Base-by-base conservation (phyloP, 2,797 vertebrate genomes). In the Poeciliopsis gracilis region DNA sequence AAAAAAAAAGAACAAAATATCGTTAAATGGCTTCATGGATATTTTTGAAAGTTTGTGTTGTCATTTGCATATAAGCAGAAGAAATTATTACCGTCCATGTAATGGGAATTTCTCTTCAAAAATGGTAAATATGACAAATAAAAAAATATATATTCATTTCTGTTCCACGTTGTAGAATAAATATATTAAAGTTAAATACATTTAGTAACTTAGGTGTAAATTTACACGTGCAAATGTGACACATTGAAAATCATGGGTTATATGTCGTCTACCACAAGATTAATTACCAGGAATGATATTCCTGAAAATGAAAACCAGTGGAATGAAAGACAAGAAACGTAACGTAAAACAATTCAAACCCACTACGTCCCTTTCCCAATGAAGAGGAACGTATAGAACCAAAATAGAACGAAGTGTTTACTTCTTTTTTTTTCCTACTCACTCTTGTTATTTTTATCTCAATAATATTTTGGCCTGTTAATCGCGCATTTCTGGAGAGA, bases 401-500 rank as follows among this genome's bases (percentile, higher is more conserved):
- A 38, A 38, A 53, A 53, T 25, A 53, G 51, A 28, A 57, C 9
- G 55, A 28, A 13, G 57, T 30, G 9, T 33, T 61, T 18, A 49
- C 13, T 15, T 15, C 9, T 53, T 23, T 53, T 53, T 20, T 23
- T 51, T 2, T 5, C 36, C 36, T 36, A 8, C 18, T 36, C 2
- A 13, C 7, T 20, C 25, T 77, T 80, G 51, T 77, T 76, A 77
- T 80, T 85, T 81, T n/a, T 43, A 70, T 76, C 41, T 71, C 72
- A 67, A 90, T 82, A 76, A 80, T 85, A 33, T 61, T 30, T 61
- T 61, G 12, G 57, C 28, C 73, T 41, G 63, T 41, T 20, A 36
- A 36, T 67, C 63, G 11, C 20, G 4, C 63, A 67, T 25, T 43
- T 59, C 76, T 87, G 81, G 84, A 86, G 82, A 74, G 67, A 90